These are phyloP conservation scores for Pelecanoides urinatrix DNA, from an alignment of 2,113 vertebrate genomes.

Conservation along the genomic window DNA sequence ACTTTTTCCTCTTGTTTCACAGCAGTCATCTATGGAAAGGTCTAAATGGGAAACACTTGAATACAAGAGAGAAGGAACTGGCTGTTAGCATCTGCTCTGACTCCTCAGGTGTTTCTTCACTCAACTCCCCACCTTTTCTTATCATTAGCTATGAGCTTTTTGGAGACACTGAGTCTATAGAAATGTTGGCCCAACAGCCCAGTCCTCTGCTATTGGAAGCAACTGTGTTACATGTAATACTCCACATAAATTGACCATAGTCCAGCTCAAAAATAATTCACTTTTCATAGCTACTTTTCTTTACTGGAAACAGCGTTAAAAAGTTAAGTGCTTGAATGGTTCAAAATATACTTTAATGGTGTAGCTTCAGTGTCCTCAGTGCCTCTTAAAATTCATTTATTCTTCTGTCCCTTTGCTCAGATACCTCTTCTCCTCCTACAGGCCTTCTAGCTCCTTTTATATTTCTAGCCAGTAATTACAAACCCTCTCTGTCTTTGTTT, in stretches of 20 bases:
- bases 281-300: background rate
- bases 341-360: background rate
- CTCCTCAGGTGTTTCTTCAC: background rate
- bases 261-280: background rate
- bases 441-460: background rate
- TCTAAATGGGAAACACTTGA: background rate
- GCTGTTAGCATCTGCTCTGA: background rate
- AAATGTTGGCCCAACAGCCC: background rate
- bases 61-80: background rate
- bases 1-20: background rate
- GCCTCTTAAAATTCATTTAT: background rate
- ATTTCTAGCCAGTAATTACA: background rate
- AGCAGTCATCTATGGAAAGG: background rate
- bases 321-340: background rate
- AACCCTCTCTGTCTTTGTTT: background rate
- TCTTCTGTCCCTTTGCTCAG: background rate
- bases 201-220: background rate
- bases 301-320: background rate
- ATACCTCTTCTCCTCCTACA: background rate
- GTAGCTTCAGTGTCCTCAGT: background rate
- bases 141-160: background rate
- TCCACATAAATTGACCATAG: background rate
- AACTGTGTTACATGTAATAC: background rate
- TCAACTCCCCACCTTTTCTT: background rate
- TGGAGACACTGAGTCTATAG: background rate